phyloP scores from a whole-genome alignment of 2,797 vertebrate genomes.

The Uromys caudimaculatus region DNA sequence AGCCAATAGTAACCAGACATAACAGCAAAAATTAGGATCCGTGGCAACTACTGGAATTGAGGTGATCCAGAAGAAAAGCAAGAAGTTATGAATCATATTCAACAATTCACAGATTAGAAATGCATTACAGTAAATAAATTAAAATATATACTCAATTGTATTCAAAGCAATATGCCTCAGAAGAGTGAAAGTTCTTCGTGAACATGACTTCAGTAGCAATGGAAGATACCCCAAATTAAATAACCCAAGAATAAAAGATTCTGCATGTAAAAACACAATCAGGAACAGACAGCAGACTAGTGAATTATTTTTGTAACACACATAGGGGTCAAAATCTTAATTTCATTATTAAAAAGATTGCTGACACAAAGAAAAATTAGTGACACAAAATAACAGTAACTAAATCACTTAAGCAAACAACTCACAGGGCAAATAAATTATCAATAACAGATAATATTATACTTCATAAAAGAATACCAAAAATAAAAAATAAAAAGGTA shows the following conservation, averaged over 20 bases:
- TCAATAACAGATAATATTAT: neutral
- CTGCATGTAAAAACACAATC: neutral
- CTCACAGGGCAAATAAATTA: constrained; percentile 9
- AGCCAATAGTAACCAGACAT: neutral
- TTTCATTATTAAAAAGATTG: neutral
- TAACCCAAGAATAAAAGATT: neutral
- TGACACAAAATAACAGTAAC: neutral
- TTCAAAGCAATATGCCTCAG: neutral
- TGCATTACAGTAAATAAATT: neutral
- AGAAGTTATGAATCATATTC: neutral
- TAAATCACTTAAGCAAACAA: constrained; percentile 22
- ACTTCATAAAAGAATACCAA: neutral
- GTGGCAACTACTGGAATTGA: neutral
- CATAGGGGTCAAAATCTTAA: constrained; percentile 22
- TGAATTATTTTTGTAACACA: constrained; percentile 42
- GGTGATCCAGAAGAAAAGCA: neutral
- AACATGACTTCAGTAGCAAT: constrained; percentile 34
- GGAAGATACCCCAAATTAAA: neutral
- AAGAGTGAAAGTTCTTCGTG: constrained; percentile 27
- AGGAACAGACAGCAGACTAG: neutral
- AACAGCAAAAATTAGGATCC: neutral
- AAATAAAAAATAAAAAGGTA: neutral
- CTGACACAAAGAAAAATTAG: constrained; percentile 21
- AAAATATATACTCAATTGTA: neutral
- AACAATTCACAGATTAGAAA: neutral